A percentile compares a stretch with the other conserved stretches of the same genome.
These are phyloP conservation scores for Syngnathus acus DNA, from an alignment of 2,797 vertebrate species.

Conservation along the genomic window DNA sequence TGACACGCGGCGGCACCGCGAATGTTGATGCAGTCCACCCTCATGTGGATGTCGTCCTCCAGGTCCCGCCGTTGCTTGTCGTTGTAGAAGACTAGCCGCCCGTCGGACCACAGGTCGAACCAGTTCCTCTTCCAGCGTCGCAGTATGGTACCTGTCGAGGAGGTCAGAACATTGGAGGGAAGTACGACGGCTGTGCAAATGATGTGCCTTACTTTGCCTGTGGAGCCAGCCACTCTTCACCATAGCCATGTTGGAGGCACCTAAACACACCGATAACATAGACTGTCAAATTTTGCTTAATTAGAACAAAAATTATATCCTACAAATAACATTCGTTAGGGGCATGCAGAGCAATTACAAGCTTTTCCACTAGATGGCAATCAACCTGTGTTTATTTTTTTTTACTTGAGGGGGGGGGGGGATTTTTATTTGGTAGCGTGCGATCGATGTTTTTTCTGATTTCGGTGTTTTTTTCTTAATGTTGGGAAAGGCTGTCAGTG, in stretches of 20 bases:
- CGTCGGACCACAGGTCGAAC: constrained; percentile 93
- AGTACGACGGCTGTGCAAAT: not conserved
- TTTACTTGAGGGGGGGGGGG: not conserved
- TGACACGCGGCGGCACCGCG: constrained; percentile 78
- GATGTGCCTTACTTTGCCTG: constrained; percentile 79
- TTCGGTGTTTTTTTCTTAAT: not conserved
- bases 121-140: constrained; percentile 96
- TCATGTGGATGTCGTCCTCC: constrained; percentile 91
- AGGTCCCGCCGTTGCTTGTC: constrained; percentile 80
- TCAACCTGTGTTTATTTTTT: not conserved
- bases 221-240: constrained; percentile 73
- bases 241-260: constrained; percentile 53
- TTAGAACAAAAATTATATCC: not conserved
- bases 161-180: not conserved
- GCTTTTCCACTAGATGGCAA: not conserved
- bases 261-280: constrained; percentile 17
- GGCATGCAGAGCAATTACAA: not conserved
- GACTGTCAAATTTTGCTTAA: not conserved
- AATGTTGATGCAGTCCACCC: constrained; percentile 87
- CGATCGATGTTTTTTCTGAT: not conserved
- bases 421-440: not conserved
- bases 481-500: not conserved
- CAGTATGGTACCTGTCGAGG: constrained; percentile 82
- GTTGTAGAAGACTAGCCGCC: constrained; percentile 85
- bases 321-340: not conserved